A percentile compares a stretch with the other conserved stretches of the same genome.
Conservation (phyloP, 2,113 vertebrate species). For the Thinocorus orbignyianus region DNA sequence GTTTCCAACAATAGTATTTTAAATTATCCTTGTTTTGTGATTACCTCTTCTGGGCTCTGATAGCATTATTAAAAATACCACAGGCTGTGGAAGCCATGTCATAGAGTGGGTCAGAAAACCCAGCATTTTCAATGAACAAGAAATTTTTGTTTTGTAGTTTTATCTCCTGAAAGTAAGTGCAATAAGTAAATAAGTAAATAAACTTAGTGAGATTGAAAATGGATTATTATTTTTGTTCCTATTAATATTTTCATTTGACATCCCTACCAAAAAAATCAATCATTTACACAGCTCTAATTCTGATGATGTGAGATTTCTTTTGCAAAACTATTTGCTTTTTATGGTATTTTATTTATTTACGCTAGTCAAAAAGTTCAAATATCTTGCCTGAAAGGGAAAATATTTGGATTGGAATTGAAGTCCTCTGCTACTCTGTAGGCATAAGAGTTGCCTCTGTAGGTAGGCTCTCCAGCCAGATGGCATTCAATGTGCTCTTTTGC, state of each 20-base stretch:
- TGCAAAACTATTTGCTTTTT: constrained; percentile 2
- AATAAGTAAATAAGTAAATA: neutral
- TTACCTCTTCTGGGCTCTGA: neutral
- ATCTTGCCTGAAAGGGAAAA: constrained; percentile 21
- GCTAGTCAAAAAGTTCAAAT: constrained; percentile 8
- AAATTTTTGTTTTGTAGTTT: neutral
- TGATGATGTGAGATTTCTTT: neutral
- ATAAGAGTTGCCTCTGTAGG: neutral
- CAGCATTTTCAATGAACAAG: neutral
- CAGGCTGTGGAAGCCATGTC: neutral
- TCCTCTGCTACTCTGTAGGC: neutral
- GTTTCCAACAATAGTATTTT: constrained; percentile 10
- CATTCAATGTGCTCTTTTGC: neutral
- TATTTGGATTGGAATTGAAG: constrained; percentile 34
- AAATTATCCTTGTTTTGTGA: neutral
- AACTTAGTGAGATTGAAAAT: neutral
- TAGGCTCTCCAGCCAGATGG: neutral
- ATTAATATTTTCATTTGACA: neutral
- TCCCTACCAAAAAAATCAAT: neutral
- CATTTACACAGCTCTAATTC: neutral
- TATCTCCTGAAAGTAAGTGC: neutral
- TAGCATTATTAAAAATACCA: neutral
- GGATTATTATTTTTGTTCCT: neutral
- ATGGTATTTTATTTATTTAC: constrained; percentile 35
- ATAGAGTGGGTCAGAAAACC: neutral